Percentiles rank a stretch among this genome's conserved stretches.
phyloP scores from a whole-genome alignment of 2,797 vertebrate species.

The Falco cherrug region DNA sequence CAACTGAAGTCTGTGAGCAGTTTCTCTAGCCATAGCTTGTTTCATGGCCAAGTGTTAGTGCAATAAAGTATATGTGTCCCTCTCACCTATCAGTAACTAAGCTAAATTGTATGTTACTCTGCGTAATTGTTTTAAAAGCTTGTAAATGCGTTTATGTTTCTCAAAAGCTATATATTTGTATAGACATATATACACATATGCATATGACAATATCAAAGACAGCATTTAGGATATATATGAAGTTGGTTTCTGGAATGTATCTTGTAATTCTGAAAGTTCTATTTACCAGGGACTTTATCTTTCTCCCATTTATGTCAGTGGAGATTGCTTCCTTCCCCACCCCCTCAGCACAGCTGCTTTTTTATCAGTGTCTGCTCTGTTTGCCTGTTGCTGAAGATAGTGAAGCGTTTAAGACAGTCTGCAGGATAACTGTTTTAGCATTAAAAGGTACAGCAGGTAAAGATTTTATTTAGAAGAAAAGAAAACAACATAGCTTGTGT shows the following conservation, averaged over 20 bases:
- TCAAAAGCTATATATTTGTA: neutral
- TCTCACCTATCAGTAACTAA: neutral
- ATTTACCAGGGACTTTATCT: neutral
- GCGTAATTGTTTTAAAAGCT: neutral
- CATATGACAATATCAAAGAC: neutral
- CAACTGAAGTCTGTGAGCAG: neutral
- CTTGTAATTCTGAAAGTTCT: neutral
- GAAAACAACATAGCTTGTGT: neutral
- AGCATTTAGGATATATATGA: neutral
- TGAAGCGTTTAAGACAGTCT: neutral
- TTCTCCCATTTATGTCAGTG: neutral
- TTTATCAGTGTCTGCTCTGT: neutral
- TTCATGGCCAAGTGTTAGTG: neutral
- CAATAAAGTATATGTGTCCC: neutral
- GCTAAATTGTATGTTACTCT: neutral
- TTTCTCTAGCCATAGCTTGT: neutral
- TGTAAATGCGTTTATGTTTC: neutral
- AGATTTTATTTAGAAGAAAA: neutral
- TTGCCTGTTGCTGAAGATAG: neutral
- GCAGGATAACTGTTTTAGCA: neutral
- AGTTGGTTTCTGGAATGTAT: neutral
- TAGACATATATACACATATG: fast-evolving
- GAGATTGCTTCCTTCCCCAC: neutral
- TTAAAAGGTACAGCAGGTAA: neutral
- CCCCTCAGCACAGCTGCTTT: neutral